phyloP scores from a whole-genome alignment of 2,113 vertebrate species.

The Corythornis madagascariensis region DNA sequence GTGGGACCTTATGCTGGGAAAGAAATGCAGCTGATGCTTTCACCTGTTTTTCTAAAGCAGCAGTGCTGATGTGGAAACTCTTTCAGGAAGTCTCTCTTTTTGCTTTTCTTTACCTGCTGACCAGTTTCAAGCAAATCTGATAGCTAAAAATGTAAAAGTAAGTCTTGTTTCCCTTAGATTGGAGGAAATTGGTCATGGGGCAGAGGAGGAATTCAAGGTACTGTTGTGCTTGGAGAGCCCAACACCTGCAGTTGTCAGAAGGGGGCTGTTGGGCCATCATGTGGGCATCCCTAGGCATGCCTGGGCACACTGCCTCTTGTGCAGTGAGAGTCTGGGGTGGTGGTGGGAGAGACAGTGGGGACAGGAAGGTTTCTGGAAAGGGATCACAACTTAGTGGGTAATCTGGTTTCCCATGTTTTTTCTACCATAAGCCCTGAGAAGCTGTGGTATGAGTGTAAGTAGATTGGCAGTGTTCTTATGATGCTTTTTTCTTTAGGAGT shows the following conservation, averaged over 20 bases:
- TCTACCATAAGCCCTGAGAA: not conserved
- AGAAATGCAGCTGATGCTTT: not conserved
- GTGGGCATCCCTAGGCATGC: not conserved
- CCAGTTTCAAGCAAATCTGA: not conserved
- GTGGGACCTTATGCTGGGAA: not conserved
- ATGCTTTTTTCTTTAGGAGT: not conserved
- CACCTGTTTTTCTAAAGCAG: not conserved
- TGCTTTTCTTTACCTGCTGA: not conserved
- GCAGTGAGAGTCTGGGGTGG: slow-evolving; percentile 10
- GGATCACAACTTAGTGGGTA: not conserved
- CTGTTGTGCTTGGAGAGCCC: rapidly evolving
- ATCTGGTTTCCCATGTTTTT: not conserved
- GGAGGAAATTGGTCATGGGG: not conserved
- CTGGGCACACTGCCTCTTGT: not conserved
- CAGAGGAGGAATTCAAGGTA: not conserved
- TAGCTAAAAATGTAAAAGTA: not conserved
- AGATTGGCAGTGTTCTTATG: not conserved
- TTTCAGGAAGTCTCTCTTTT: not conserved
- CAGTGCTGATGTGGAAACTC: not conserved
- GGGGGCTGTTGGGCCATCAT: not conserved
- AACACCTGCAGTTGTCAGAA: not conserved
- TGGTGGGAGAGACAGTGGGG: not conserved
- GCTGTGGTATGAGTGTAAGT: not conserved
- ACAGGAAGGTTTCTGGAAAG: not conserved
- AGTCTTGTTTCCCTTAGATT: not conserved